phyloP scores from a whole-genome alignment of 2,113 vertebrate genomes.

The Chaetorhynchus papuensis region DNA sequence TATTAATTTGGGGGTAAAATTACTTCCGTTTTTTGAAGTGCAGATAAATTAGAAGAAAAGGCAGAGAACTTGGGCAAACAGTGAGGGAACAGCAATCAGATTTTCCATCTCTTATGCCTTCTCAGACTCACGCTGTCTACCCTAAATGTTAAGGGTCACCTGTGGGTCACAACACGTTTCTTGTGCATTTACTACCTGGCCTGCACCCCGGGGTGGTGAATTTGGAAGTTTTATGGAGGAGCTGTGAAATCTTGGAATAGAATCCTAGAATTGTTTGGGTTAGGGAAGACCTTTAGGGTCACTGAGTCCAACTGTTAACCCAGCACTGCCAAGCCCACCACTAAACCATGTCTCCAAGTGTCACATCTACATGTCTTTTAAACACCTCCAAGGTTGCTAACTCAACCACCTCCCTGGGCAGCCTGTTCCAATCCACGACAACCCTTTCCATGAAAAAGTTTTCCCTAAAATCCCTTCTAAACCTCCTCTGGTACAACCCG shows the following conservation, averaged over 20 bases:
- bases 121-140: neutral
- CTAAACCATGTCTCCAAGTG: neutral
- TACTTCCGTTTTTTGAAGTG: neutral
- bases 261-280: neutral
- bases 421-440: neutral
- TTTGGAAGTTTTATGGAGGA: neutral
- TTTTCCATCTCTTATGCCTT: neutral
- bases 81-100: neutral
- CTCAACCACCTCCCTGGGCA: neutral
- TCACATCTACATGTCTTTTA: rapidly evolving
- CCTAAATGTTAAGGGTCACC: neutral
- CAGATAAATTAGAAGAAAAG: neutral
- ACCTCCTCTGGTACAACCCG: neutral
- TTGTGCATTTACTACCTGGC: neutral
- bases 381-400: neutral
- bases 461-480: neutral
- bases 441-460: neutral
- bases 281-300: neutral
- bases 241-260: neutral
- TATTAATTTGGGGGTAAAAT: neutral
- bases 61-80: neutral
- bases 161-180: neutral
- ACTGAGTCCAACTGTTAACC: neutral
- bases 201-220: neutral
- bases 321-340: neutral